Evolutionary conservation across 2,888 invertebrate genomes (phyloP), one percentile per base, ranked within the genome.

Genomic region (Drosophila tripunctata): DNA sequence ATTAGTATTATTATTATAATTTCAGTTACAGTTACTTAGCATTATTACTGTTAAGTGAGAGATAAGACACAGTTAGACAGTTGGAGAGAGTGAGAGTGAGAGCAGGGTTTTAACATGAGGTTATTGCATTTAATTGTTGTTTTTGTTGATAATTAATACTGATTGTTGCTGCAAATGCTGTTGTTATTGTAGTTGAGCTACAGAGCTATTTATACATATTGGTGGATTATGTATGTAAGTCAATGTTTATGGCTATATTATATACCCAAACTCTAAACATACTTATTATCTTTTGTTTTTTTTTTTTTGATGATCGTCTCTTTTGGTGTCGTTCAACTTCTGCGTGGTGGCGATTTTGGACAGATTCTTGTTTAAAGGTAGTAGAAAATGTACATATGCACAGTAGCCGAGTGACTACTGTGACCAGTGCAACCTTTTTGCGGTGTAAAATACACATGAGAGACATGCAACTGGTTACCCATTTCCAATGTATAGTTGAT

Each of bases 291-390:
- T n/a, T n/a, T n/a, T n/a, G n/a, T n/a, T n/a, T n/a, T n/a, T n/a
- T n/a, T n/a, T n/a, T 43, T 63, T 45, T 31, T 27, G 54, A 47
- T 36, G 50, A 3, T 27, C 15, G 40, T 21, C 36, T 58, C 22
- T 48, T 63, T 54, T 58, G 31, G 58, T 64, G 14, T 47, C 15
- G 30, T 33, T 54, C 10, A 35, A 47, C 21, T 33, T 35, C 48
- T 50, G 24, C 48, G 47, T 64, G 54, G 62, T 57, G 58, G 65
- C 56, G 66, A 78, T 90, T 89, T 89, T 89, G 89, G 89, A 89
- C 89, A 90, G 89, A 89, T 89, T 89, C 89, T 90, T 89, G 89
- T 89, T 89, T 90, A 86, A 89, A 90, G 78, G 89, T 90, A 89
- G 87, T 89, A 89, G 89, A 89, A 89, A 89, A 88, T 80, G 68